phyloP scores from a whole-genome alignment of 2,113 vertebrate genomes.

The Callospermophilus lateralis region DNA sequence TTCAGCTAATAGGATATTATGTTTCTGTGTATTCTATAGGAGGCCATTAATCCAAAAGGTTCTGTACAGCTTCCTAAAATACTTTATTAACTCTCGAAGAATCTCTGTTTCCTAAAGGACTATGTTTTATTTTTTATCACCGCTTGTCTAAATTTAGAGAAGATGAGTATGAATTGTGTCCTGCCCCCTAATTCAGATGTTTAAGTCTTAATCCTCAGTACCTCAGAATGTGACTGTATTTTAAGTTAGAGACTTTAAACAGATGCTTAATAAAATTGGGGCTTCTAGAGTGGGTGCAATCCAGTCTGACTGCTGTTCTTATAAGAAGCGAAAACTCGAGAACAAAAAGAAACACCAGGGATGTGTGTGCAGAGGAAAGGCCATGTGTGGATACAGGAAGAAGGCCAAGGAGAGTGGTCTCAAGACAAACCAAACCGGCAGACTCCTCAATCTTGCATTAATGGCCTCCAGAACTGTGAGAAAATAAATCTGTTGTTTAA shows the following conservation, averaged over 20 bases:
- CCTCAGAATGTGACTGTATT: not conserved
- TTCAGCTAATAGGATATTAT: not conserved
- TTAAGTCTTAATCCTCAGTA: not conserved
- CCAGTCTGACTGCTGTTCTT: not conserved
- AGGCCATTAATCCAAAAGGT: not conserved
- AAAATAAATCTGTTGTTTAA: not conserved
- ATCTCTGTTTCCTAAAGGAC: not conserved
- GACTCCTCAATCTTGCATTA: not conserved
- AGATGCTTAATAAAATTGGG: not conserved
- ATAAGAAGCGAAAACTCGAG: not conserved
- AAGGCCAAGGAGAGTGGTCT: not conserved
- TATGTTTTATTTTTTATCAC: not conserved
- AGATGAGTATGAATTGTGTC: not conserved
- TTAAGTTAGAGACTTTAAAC: not conserved
- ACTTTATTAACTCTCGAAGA: constrained; percentile 23
- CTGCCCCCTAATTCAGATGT: not conserved
- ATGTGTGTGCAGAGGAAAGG: not conserved
- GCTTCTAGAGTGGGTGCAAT: not conserved
- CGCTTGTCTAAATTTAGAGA: constrained; percentile 49
- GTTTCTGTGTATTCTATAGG: not conserved
- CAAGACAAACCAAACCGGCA: not conserved
- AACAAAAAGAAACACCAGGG: not conserved
- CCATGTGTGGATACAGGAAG: not conserved
- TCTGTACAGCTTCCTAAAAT: not conserved
- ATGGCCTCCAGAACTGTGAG: not conserved